Percentiles rank a stretch among this genome's conserved stretches.
These are phyloP conservation scores for Leptobrachium leishanense DNA, from an alignment of 2,113 vertebrate species.

Conservation along the genomic window DNA sequence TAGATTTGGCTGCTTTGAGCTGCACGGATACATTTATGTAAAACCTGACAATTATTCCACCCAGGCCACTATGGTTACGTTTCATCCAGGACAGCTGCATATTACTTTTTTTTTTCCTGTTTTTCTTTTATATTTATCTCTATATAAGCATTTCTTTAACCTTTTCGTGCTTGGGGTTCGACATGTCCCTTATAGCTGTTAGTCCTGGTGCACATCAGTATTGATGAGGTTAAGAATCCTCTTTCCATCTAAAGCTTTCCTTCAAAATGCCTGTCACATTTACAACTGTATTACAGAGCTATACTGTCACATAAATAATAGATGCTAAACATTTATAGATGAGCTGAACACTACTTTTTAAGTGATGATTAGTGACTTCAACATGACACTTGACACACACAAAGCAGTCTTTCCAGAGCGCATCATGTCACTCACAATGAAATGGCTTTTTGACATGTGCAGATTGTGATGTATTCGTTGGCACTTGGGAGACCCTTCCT, in stretches of 20 bases:
- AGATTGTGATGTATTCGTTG: constrained; percentile 38
- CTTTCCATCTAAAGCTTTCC: constrained; percentile 4
- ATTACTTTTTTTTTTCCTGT: too few species aligned
- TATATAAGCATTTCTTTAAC: too few species aligned
- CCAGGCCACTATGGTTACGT: too few species aligned
- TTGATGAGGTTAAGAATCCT: not conserved
- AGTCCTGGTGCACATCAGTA: too few species aligned
- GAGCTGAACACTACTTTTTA: constrained; percentile 45
- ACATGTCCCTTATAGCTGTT: too few species aligned
- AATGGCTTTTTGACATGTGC: constrained; percentile 41
- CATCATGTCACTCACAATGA: constrained; percentile 33
- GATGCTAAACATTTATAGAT: constrained; percentile 47
- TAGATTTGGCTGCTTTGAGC: too few species aligned
- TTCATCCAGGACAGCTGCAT: too few species aligned
- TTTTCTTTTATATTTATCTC: too few species aligned
- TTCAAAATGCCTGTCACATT: constrained; percentile 44
- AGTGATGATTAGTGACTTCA: constrained; percentile 49
- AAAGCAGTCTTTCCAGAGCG: constrained; percentile 32
- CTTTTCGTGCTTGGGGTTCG: too few species aligned
- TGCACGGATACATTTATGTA: too few species aligned
- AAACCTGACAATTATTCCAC: too few species aligned
- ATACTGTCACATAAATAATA: constrained; percentile 46
- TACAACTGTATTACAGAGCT: constrained; percentile 32
- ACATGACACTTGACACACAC: constrained; percentile 47
- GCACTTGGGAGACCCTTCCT: constrained; percentile 33